Base-by-base conservation (phyloP, 2,797 vertebrate genomes). In the Platalea minor region DNA sequence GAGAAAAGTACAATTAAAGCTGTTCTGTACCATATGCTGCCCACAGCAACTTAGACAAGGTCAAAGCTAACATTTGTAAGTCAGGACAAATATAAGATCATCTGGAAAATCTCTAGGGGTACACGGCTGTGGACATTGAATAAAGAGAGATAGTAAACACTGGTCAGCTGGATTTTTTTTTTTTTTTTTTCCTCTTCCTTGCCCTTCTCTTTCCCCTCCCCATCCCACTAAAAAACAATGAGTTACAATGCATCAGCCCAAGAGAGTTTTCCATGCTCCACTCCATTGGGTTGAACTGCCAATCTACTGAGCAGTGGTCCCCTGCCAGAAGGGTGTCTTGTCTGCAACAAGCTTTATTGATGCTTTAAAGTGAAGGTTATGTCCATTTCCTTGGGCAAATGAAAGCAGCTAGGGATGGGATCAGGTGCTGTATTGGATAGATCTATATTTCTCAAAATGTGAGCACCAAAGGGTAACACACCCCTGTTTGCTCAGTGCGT, bases 1-100 rank as follows among this genome's bases (percentile, higher is more conserved):
- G 98, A 98, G 97, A 97, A 98, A 98, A 98, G 98, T 98, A 98
- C 98, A 98, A 98, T 98, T 98, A 98, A 98, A 97, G 98, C 98
- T 97, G 98, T 98, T 98, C 96, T 56, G 94, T 97, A 97, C 98
- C 98, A 98, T 98, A 99, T 98, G 98, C 98, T 98, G 97, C 98
- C 98, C 97, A 96, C 98, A 98, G 95, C 98, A 97, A 93, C 83
- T 97, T 96, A 96, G 97, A 93, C 98, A 96, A 97, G 98, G 97
- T 98, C 97, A 97, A 98, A 98, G 98, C 93, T 97, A 69, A 83
- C 93, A 96, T 97, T 98, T 97, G 93, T 95, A 97, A 97, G 94
- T 92, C 94, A 97, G 90, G 97, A 87, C 97, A 98, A 98, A 98
- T 98, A 98, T 95, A 98, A 98, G 97, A 96, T 98, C 98, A 97